Conservation (phyloP, 2,888 invertebrate species). For the Synergus umbraculus region DNA sequence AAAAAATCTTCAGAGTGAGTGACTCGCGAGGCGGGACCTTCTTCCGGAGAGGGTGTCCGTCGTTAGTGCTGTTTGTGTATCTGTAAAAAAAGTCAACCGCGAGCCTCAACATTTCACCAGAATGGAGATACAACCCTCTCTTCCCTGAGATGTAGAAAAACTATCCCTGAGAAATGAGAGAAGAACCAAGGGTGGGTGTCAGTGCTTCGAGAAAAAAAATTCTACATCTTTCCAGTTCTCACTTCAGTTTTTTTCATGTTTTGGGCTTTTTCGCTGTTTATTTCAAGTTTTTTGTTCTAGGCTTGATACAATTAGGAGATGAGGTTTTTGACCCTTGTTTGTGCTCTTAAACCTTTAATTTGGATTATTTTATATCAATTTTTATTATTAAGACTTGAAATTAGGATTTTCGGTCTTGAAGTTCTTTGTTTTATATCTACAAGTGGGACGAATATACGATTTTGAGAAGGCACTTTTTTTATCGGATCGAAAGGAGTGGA, state of each 20-base stretch:
- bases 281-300: background rate
- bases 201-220: conserved; percentile 12
- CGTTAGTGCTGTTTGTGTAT: conserved; percentile 45
- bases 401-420: background rate
- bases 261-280: background rate
- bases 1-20: conserved; percentile 16
- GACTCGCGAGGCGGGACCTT: conserved; percentile 34
- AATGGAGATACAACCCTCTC: conserved; percentile 58
- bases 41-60: conserved; percentile 29
- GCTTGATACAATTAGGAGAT: background rate
- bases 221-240: background rate
- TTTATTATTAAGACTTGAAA: background rate
- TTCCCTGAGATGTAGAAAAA: conserved; percentile 65
- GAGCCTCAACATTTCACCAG: conserved; percentile 46
- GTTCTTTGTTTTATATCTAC: no score
- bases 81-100: conserved; percentile 30
- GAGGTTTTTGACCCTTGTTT: background rate
- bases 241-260: background rate
- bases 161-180: conserved; percentile 72
- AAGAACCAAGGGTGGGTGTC: conserved; percentile 68
- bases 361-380: background rate
- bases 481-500: background rate
- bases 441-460: background rate
- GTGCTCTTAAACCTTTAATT: background rate
- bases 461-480: background rate